Conservation (phyloP, 37 sponge, comb jelly and placozoan species). For the Spongia lamella region DNA sequence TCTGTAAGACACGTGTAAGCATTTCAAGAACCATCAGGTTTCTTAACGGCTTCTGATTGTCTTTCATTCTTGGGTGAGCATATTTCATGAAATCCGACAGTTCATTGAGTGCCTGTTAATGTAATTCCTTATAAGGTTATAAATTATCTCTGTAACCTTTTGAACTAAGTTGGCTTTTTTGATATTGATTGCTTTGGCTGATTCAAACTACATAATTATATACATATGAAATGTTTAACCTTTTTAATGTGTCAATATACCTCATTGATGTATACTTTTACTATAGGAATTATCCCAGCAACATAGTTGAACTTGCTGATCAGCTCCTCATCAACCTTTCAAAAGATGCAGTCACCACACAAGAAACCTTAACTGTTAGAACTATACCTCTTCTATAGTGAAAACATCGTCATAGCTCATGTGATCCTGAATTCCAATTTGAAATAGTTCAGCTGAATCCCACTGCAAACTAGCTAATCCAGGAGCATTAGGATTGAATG, state of each 20-base stretch:
- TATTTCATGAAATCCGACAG: conserved; percentile 11
- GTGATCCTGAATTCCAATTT: conserved; percentile 10
- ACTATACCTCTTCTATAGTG: conserved; percentile 37
- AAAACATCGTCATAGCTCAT: conserved; percentile 45
- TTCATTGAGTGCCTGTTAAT: conserved; percentile 15
- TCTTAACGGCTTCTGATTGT: conserved; percentile 63
- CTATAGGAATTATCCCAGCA: conserved; percentile 63
- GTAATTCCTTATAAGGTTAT: background rate
- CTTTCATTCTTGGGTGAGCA: conserved; percentile 38
- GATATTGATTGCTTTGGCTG: background rate
- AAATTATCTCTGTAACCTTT: conserved; percentile 1
- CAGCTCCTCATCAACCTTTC: conserved; percentile 50
- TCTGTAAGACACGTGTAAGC: conserved; percentile 12
- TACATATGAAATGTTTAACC: background rate
- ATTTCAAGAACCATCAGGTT: conserved; percentile 47
- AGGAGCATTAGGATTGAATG: conserved; percentile 25
- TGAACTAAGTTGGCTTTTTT: background rate
- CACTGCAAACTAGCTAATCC: conserved; percentile 55
- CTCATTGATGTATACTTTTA: conserved; percentile 34
- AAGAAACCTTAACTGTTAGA: background rate
- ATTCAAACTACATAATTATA: background rate
- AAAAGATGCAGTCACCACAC: background rate
- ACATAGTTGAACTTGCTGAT: conserved; percentile 55
- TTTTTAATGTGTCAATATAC: conserved; percentile 8
- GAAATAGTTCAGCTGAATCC: conserved; percentile 65